These are phyloP conservation scores for Pristionchus mayeri DNA, from an alignment of 2,888 invertebrate genomes.

Conservation along the genomic window DNA sequence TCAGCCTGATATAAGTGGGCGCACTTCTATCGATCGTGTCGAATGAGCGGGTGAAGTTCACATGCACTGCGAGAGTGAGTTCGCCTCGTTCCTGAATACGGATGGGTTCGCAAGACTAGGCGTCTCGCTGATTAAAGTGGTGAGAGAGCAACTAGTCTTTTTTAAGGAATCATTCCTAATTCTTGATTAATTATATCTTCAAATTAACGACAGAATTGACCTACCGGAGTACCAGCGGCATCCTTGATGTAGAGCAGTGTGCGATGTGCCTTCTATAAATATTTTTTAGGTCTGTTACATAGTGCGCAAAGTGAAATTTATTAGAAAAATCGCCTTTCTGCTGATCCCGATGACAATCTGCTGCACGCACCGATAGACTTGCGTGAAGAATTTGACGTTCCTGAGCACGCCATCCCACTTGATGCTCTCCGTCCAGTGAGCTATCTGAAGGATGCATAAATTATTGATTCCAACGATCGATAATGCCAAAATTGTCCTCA, in stretches of 20 bases:
- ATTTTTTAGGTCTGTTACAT: too few relatives aligned
- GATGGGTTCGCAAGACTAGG: too few relatives aligned
- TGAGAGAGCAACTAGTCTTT: too few relatives aligned
- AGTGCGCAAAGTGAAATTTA: background rate
- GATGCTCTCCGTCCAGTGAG: slow-evolving; percentile 10
- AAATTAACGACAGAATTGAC: background rate
- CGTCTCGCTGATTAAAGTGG: too few relatives aligned
- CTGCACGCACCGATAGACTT: slow-evolving; percentile 25
- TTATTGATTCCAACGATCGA: too few relatives aligned
- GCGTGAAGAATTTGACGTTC: slow-evolving; percentile 22
- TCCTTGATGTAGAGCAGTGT: slow-evolving; percentile 29
- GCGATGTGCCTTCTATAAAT: too few relatives aligned
- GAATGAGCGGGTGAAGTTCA: background rate
- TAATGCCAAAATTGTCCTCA: too few relatives aligned
- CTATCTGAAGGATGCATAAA: background rate
- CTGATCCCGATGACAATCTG: background rate
- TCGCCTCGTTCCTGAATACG: background rate
- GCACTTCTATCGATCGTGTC: background rate
- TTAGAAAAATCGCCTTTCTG: too few relatives aligned
- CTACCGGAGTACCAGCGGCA: background rate
- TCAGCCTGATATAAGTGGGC: too few relatives aligned
- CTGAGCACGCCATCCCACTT: background rate
- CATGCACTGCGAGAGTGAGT: background rate
- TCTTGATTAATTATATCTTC: too few relatives aligned
- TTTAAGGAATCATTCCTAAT: background rate